phyloP scores from a whole-genome alignment of 1,140 invertebrate species.

The Cherax quadricarinatus region DNA sequence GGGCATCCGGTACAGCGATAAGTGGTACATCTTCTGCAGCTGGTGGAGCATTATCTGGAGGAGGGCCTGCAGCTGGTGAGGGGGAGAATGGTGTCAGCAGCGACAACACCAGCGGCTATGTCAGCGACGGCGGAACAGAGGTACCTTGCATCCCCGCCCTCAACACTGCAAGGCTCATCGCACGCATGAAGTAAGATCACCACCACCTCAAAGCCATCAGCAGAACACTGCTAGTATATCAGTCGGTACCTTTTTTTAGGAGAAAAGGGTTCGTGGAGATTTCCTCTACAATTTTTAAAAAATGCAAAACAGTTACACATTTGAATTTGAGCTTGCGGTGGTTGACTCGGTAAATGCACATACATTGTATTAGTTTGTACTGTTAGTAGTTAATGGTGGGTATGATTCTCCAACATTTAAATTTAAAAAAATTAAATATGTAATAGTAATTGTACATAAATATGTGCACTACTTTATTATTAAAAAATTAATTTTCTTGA shows the following conservation, averaged over 20 bases:
- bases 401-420: no score
- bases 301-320: not conserved
- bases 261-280: not conserved
- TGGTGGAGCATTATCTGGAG: conserved; percentile 11
- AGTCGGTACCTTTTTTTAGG: conserved; percentile 16
- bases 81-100: conserved; percentile 37
- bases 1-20: conserved; percentile 29
- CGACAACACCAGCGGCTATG: conserved; percentile 44
- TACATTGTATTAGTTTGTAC: not conserved
- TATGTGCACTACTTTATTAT: no score
- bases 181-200: conserved; percentile 64
- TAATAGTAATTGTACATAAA: no score
- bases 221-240: not conserved
- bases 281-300: not conserved
- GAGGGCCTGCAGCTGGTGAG: not conserved
- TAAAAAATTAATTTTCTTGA: no score
- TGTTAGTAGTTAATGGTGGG: not conserved
- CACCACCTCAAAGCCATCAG: conserved; percentile 41
- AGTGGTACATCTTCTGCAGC: not conserved
- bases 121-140: conserved; percentile 63
- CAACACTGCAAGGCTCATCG: conserved; percentile 58
- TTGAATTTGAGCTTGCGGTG: conserved; percentile 28
- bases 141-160: conserved; percentile 64
- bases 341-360: not conserved
- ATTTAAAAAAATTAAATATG: no score